Conservation (phyloP, 1,140 invertebrate species). For the Saccostrea glomerata region DNA sequence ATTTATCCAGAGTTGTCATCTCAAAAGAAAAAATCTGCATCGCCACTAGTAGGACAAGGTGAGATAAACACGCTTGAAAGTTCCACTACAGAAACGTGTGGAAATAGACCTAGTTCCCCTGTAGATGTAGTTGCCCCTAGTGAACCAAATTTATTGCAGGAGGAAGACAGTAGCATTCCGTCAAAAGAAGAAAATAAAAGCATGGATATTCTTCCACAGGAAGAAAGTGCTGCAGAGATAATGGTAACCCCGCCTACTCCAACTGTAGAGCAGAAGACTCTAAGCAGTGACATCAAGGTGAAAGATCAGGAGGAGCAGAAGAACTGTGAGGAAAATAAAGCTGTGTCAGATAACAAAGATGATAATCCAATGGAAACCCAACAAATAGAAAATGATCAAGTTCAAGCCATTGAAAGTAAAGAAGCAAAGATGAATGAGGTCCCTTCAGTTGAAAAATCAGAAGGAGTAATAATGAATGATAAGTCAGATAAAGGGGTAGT, state of each 20-base stretch:
- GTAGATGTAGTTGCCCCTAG: slow-evolving; percentile 35
- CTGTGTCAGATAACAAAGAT: neutral
- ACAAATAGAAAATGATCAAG: neutral
- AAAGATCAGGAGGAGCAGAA: neutral
- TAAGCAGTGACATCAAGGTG: neutral
- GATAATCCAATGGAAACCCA: neutral
- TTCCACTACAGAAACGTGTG: slow-evolving; percentile 12
- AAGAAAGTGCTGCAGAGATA: neutral
- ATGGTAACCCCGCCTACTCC: slow-evolving; percentile 21
- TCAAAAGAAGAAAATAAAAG: neutral
- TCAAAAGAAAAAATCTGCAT: slow-evolving; percentile 29
- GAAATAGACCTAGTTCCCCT: slow-evolving; percentile 27
- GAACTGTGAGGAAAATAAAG: neutral
- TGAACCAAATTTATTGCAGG: slow-evolving; percentile 21
- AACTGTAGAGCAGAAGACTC: neutral
- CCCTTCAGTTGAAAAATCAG: neutral
- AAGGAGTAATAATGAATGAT: neutral
- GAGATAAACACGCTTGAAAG: slow-evolving; percentile 7
- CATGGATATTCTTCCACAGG: slow-evolving; percentile 35
- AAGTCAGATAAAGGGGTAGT: too few relatives aligned
- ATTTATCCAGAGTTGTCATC: slow-evolving; percentile 45
- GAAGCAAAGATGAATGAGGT: neutral
- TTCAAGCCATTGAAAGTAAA: neutral
- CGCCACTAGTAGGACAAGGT: neutral
- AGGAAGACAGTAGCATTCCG: slow-evolving; percentile 9